Conservation (phyloP, 2,797 vertebrate species). For the Clarias pachynema region DNA sequence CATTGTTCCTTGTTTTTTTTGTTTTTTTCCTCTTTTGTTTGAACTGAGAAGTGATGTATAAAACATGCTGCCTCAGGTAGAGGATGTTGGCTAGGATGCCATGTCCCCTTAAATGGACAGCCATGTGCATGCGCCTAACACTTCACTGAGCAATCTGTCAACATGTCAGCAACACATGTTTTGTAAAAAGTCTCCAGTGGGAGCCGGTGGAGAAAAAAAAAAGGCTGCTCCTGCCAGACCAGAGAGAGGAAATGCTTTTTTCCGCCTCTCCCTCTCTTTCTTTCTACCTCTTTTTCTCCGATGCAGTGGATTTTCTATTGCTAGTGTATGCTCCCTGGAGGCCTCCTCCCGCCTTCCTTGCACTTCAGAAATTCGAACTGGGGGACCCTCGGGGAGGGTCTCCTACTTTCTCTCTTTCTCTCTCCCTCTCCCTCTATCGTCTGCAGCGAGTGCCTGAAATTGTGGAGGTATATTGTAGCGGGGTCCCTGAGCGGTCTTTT, state of each 20-base stretch:
- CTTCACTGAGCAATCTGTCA: constrained; percentile 99
- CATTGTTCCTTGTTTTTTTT: constrained; percentile 5
- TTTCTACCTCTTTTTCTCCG: constrained; percentile 61
- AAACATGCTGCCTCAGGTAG: constrained; percentile 99
- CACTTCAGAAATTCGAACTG: constrained; percentile 99
- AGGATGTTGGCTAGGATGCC: constrained; percentile 98
- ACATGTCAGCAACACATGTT: constrained; percentile 99
- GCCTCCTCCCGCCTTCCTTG: constrained; percentile 89
- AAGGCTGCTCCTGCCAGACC: constrained; percentile 95
- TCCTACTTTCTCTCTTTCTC: constrained; percentile 51
- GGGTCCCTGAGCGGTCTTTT: constrained; percentile 99
- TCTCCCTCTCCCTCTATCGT: constrained; percentile 61
- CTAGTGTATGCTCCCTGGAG: constrained; percentile 84
- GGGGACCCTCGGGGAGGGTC: constrained; percentile 82
- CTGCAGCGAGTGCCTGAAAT: constrained; percentile 95
- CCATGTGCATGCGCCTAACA: constrained; percentile 99
- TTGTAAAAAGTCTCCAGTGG: constrained; percentile 99
- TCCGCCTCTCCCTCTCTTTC: constrained; percentile 43
- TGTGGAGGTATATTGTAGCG: constrained; percentile 99
- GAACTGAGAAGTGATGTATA: constrained; percentile 88
- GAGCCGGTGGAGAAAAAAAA: constrained; percentile 84
- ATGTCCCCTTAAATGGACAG: constrained; percentile 99
- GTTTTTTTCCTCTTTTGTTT: constrained; percentile 21
- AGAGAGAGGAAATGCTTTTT: constrained; percentile 93
- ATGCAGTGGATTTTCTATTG: constrained; percentile 99